Conservation (phyloP, 1,140 invertebrate genomes). For the Sitophilus oryzae region DNA sequence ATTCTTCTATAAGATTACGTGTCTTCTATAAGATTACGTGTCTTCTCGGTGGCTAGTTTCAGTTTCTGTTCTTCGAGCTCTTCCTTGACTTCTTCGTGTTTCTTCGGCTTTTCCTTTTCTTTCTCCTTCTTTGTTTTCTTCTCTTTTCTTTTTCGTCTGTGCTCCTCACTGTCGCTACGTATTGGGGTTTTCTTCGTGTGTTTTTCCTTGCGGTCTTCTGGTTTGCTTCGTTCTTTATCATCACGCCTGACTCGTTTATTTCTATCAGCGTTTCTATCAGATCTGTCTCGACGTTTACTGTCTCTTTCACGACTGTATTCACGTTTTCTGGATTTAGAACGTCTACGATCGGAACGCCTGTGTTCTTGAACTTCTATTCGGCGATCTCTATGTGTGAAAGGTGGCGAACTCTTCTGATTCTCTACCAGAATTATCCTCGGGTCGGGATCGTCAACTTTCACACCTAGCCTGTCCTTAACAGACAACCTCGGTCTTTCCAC, state of each 20-base stretch:
- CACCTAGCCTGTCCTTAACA: slow-evolving; percentile 65
- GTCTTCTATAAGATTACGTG: no score
- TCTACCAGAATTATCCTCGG: slow-evolving; percentile 43
- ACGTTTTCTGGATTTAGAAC: slow-evolving; percentile 15
- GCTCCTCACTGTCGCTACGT: slow-evolving; percentile 40
- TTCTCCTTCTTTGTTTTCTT: slow-evolving; percentile 43
- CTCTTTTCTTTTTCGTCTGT: slow-evolving; percentile 40
- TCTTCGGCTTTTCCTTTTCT: slow-evolving; percentile 44
- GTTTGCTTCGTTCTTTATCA: slow-evolving; percentile 27
- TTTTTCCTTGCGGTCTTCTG: slow-evolving; percentile 32
- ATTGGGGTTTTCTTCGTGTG: slow-evolving; percentile 41
- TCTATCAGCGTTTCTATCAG: slow-evolving; percentile 26
- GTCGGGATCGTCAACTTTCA: slow-evolving; percentile 57
- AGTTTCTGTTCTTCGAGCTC: no score
- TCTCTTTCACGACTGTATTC: slow-evolving; percentile 24
- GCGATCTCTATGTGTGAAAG: slow-evolving; percentile 43
- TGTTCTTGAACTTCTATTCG: slow-evolving; percentile 32
- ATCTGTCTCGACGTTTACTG: slow-evolving; percentile 37
- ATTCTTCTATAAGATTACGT: no score
- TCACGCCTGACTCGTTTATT: slow-evolving; percentile 16
- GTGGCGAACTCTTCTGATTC: slow-evolving; percentile 37
- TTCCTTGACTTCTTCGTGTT: no score
- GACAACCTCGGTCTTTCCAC: slow-evolving; percentile 56
- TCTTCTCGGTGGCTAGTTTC: no score
- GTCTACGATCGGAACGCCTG: slow-evolving; percentile 33